Evolutionary conservation across 2,888 invertebrate genomes (phyloP).

Genomic region (Cantharis lateralis): DNA sequence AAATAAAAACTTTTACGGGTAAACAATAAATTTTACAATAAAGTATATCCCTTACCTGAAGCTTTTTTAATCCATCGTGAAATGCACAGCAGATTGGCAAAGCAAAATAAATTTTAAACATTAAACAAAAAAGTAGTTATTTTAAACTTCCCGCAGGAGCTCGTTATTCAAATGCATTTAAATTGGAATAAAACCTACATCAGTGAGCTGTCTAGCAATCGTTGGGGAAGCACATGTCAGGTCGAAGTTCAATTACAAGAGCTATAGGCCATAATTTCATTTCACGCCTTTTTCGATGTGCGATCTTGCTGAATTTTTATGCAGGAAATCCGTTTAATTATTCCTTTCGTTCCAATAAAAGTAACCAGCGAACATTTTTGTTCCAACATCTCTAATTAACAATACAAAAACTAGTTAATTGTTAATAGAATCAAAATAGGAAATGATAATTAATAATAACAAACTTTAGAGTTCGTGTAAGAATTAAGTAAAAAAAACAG

Average conservation of each 20-base stretch:
- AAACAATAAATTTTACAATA: background rate
- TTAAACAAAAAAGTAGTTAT: background rate
- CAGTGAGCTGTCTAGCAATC: slow-evolving; percentile 22
- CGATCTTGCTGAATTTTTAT: slow-evolving; percentile 18
- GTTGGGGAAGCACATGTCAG: slow-evolving; percentile 27
- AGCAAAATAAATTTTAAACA: background rate
- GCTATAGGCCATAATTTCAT: slow-evolving; percentile 28
- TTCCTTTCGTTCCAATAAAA: slow-evolving; percentile 25
- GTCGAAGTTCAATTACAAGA: slow-evolving; percentile 30
- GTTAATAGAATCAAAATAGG: background rate
- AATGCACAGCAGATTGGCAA: background rate
- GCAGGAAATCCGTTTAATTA: slow-evolving; percentile 28
- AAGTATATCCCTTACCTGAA: background rate
- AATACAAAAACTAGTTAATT: background rate
- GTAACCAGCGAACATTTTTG: background rate
- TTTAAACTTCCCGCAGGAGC: slow-evolving; percentile 6
- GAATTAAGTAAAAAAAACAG: background rate
- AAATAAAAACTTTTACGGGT: background rate
- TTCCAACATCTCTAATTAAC: background rate
- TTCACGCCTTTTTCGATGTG: slow-evolving; percentile 26
- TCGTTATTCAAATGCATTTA: slow-evolving; percentile 28
- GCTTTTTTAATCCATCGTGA: background rate
- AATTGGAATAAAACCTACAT: slow-evolving; percentile 29
- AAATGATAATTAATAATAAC: background rate
- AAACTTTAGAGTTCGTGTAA: background rate